A percentile compares a stretch with the other conserved stretches of the same genome.
phyloP scores from a whole-genome alignment of 53 echinoderm and acorn worm species.

The Zoroaster sp. region DNA sequence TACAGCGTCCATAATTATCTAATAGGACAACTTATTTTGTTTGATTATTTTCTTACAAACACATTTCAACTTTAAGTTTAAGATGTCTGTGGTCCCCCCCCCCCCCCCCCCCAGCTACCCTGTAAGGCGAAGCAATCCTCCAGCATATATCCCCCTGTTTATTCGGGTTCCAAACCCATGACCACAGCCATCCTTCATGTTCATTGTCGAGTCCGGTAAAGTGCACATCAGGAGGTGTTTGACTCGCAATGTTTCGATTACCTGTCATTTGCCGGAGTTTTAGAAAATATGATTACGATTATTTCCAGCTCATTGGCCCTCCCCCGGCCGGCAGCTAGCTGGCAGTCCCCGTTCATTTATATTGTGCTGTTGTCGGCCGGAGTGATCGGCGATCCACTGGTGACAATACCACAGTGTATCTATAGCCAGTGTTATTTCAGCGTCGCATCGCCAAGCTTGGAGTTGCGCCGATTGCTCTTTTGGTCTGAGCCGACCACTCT shows the following conservation, averaged over 20 bases:
- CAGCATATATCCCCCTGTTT: too few species aligned
- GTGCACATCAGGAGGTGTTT: slow-evolving; percentile 38
- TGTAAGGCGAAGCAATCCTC: too few species aligned
- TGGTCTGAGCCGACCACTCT: not conserved
- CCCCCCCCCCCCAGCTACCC: not conserved
- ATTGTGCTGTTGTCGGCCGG: not conserved
- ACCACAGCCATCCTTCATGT: not conserved
- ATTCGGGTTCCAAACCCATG: not conserved
- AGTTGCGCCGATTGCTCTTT: not conserved
- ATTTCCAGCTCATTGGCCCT: slow-evolving; percentile 34
- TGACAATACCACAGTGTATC: not conserved
- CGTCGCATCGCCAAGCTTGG: not conserved
- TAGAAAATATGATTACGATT: slow-evolving; percentile 45
- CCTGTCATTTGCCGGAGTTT: slow-evolving; percentile 46
- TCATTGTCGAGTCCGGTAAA: not conserved
- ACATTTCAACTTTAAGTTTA: too few species aligned
- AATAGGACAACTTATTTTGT: too few species aligned
- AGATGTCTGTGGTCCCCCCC: too few species aligned
- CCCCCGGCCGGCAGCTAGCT: not conserved
- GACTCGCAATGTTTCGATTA: slow-evolving; percentile 48
- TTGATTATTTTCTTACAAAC: too few species aligned
- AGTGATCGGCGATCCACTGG: not conserved
- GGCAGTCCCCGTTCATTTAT: not conserved
- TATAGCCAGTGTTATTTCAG: slow-evolving; percentile 29
- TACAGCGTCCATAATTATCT: too few species aligned